Evolutionary conservation across 2,797 vertebrate genomes (phyloP), one percentile per base, ranked within the genome.

Genomic region (Cephalopachus bancanus): DNA sequence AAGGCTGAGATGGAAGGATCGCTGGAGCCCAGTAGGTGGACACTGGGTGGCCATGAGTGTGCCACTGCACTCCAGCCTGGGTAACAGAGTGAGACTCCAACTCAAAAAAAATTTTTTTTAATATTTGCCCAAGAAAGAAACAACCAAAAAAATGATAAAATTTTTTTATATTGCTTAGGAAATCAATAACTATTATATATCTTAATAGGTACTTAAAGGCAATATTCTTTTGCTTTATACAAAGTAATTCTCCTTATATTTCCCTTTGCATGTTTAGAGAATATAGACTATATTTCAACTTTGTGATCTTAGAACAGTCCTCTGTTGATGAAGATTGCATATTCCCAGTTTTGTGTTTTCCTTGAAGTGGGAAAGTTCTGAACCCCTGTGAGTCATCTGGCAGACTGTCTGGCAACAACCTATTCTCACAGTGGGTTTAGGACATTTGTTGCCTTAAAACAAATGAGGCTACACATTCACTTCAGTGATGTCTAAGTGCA

Each of bases 131-230:
- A 72, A 49, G 51, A 84, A 95, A 72, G 12, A 76, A 76, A 55
- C 9, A 75, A 78, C 6, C 78, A 55, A 80, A 93, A 64, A 92
- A 72, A 33, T 7, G 28, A 69, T 28, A 85, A 85, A 89, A 64
- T 16, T 44, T 93, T 17, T 89, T 60, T n/a, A 80, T 59, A 64
- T 51, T 57, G 19, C 7, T 65, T 90, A 51, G 19, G 28, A 20
- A 96, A 65, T 76, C 72, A 57, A 72, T 60, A 76, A 86, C 22
- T 81, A 90, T 75, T 15, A 49, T 16, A 33, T 72, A 71, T 83
- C 55, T 83, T 65, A 75, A n/a, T 11, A 53, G 10, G 16, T 53
- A 28, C 37, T 72, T 91, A 17, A 93, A 87, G 64, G 71, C 9
- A 74, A 10, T 33, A 60, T 71, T 55, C 53, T 49, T 79, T 86